Evolutionary conservation across 2,888 invertebrate genomes (phyloP), one percentile per base, ranked within the genome.

Genomic region (Gymnocheta viridis): DNA sequence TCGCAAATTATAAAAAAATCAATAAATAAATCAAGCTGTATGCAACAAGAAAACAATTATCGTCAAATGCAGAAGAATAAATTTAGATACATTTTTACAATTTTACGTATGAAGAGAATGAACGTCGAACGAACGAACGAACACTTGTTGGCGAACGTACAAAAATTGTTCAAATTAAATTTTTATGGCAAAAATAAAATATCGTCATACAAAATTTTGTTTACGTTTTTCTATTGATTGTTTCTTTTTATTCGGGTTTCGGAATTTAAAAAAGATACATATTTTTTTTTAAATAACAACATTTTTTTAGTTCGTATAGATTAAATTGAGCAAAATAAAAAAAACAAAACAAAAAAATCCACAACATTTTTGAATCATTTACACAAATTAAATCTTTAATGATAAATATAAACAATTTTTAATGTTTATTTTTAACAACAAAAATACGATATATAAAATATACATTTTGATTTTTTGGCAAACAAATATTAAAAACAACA

Each of bases 181-280:
- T 66, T 66, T 74, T 70, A 38, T 38, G 27, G 35, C 64, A 38
- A 70, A 77, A 62, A 72, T 72, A 67, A 69, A 82, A 82, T 44
- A 78, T 78, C 69, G 78, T 74, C 82, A 82, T 56, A 60, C 64
- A 35, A 64, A 64, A 72, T 67, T 73, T 72, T 82, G 73, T 82
- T 82, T 82, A 82, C 82, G 73, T 69, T 62, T 82, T 60, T 66
- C 70, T 76, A 54, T 41, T 41, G 17, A 54, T 35, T 35, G 35
- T 47, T 62, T 24, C n/a, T 32, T 4, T 58, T 35, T 73, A 1
- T 41, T 56, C 27, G 14, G 17, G 4, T 14, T 47, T 47, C 47
- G 2, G 19, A 47, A 47, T 17, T n/a, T 22, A 66, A 67, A 73
- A 60, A 60, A 66, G 10, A 64, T 32, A 32, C 14, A 66, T 19